Base-by-base conservation (phyloP, 2,113 vertebrate genomes). In the Cariama cristata region DNA sequence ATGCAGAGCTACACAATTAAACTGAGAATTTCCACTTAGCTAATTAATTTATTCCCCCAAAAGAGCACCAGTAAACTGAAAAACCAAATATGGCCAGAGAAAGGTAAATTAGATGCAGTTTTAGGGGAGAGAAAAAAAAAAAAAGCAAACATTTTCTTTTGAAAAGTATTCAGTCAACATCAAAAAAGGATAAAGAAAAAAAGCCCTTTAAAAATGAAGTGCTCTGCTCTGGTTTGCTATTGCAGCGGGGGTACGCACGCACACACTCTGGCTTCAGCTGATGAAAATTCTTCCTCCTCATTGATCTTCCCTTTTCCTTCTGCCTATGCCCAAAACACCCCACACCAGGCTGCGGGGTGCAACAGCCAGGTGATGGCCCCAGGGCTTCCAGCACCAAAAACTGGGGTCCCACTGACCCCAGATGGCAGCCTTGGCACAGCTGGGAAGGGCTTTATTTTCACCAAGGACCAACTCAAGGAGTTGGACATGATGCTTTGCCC, bases 321-420 rank as follows among this genome's bases (percentile, higher is more conserved):
- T 56, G 10, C 7, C 50, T 40, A 4, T 6, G 15, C n/a, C 64
- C 38, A 44, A 14, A 66, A 24, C 20, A 15, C 4, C 22, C 4
- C 22, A 12, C n/a, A 9, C 1, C 3, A 1, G 32, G 21, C 33
- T 2, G 1, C 53, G 47, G 6, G 33, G 10, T 56, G 30, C 58
- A 72, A 30, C 21, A 9, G 26, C 2, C 20, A 17, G 14, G 26
- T 13, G 24, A n/a, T 1, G 1, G 30, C 5, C 3, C 11, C 47
- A 50, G 0, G 0, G 53, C 42, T 87, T 24, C 80, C 59, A 35
- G 10, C 7, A 3, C 0, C 16, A 19, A 62, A 66, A 88, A 4
- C 4, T 1, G 32, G 66, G 30, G 23, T 22, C 13, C 1, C 5
- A 1, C n/a, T 52, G 45, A 19, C 11, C 35, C 35, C 63, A 44